These are phyloP conservation scores for Arctopsyche grandis DNA, from an alignment of 1,140 invertebrate genomes.

Conservation along the genomic window DNA sequence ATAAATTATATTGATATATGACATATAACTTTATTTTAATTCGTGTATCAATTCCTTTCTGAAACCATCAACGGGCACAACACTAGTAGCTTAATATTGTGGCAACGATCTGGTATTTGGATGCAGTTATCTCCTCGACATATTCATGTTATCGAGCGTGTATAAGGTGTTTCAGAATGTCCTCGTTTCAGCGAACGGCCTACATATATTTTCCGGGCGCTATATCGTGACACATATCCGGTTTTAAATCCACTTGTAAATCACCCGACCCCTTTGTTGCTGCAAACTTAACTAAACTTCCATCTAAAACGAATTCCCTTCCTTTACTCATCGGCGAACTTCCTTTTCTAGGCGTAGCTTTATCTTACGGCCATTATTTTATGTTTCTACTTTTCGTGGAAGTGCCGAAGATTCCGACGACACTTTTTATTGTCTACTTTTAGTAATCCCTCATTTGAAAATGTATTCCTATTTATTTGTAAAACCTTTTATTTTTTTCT, in stretches of 20 bases:
- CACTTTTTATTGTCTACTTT: neutral
- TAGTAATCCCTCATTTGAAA: too few relatives aligned
- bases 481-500: too few relatives aligned
- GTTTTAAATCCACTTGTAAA: slow-evolving; percentile 22
- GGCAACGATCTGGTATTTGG: too few relatives aligned
- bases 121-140: neutral
- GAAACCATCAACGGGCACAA: too few relatives aligned
- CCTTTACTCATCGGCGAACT: neutral
- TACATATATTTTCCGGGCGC: neutral
- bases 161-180: neutral
- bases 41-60: too few relatives aligned
- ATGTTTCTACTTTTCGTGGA: neutral
- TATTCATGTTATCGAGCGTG: neutral
- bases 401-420: neutral
- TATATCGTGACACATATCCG: slow-evolving; percentile 12
- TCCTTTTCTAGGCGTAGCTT: neutral
- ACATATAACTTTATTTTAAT: too few relatives aligned
- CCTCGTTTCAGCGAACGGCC: neutral
- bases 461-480: too few relatives aligned
- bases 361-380: too few relatives aligned
- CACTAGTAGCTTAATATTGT: too few relatives aligned
- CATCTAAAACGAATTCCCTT: neutral
- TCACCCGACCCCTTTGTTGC: slow-evolving; percentile 4
- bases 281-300: slow-evolving; percentile 15
- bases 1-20: too few relatives aligned